These are phyloP conservation scores for Lysandra bellargus DNA, from an alignment of 2,888 invertebrate genomes.

Conservation along the genomic window DNA sequence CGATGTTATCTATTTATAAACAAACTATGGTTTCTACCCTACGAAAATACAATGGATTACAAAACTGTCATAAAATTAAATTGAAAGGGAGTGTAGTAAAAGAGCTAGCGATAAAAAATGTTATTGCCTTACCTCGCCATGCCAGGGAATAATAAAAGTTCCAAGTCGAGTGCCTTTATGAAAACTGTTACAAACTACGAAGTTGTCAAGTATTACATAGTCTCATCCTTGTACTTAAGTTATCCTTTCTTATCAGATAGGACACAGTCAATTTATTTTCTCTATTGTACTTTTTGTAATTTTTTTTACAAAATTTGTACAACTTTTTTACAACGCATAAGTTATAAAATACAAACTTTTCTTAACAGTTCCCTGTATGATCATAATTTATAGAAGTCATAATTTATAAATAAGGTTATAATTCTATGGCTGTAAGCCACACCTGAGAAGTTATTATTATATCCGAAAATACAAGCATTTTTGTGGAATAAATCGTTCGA, in stretches of 20 bases:
- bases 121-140: conserved; percentile 6
- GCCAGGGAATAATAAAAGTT: neutral
- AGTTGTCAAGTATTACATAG: neutral
- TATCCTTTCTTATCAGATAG: neutral
- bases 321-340: too few relatives aligned
- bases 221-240: neutral
- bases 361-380: too few relatives aligned
- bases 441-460: too few relatives aligned
- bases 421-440: too few relatives aligned
- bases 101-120: conserved; percentile 9
- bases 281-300: too few relatives aligned
- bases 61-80: conserved; percentile 20
- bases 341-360: too few relatives aligned
- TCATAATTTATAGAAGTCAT: too few relatives aligned
- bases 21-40: neutral
- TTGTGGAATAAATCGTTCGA: too few relatives aligned
- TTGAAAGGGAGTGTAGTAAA: conserved; percentile 24
- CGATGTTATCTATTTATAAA: conserved; percentile 11
- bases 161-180: neutral
- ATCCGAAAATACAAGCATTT: too few relatives aligned
- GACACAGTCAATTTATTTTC: too few relatives aligned
- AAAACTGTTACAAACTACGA: conserved; percentile 2
- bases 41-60: conserved; percentile 7
- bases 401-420: too few relatives aligned
- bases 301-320: too few relatives aligned